phyloP scores from a whole-genome alignment of 2,797 vertebrate genomes.

The Adrianichthys oophorus region DNA sequence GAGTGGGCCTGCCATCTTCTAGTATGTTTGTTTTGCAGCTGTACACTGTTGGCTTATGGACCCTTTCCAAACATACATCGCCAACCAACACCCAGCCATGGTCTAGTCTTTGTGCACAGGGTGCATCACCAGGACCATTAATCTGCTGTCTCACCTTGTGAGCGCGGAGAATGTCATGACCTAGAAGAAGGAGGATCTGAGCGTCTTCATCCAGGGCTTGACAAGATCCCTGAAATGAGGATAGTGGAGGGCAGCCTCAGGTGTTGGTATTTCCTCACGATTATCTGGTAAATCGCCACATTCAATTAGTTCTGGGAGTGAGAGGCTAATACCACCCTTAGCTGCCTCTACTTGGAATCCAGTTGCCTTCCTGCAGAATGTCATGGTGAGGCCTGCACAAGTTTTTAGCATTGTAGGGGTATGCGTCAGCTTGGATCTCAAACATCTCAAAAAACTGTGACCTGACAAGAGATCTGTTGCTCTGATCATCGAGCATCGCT shows the following conservation, averaged over 20 bases:
- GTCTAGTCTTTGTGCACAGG: neutral
- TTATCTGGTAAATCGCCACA: neutral
- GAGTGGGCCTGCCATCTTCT: neutral
- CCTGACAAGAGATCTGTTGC: conserved; percentile 5
- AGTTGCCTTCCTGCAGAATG: neutral
- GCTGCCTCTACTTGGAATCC: neutral
- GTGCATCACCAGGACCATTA: neutral
- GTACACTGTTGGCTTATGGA: neutral
- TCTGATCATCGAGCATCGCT: conserved; percentile 7
- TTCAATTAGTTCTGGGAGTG: neutral
- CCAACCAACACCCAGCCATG: neutral
- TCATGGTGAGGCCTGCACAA: neutral
- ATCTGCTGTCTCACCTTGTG: neutral
- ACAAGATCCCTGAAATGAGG: neutral
- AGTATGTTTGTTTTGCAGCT: neutral
- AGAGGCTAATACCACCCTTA: neutral
- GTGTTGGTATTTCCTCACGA: conserved; percentile 5
- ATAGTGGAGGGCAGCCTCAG: neutral
- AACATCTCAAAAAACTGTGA: conserved; percentile 4
- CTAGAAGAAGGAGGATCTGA: neutral
- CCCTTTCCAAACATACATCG: neutral
- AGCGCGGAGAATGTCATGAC: neutral
- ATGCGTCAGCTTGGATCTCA: neutral
- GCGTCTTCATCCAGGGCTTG: neutral
- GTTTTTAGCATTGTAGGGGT: conserved; percentile 4